Evolutionary conservation across 2,888 invertebrate genomes (phyloP), one percentile per base, ranked within the genome.

Genomic region (Dryobotodes eremita): DNA sequence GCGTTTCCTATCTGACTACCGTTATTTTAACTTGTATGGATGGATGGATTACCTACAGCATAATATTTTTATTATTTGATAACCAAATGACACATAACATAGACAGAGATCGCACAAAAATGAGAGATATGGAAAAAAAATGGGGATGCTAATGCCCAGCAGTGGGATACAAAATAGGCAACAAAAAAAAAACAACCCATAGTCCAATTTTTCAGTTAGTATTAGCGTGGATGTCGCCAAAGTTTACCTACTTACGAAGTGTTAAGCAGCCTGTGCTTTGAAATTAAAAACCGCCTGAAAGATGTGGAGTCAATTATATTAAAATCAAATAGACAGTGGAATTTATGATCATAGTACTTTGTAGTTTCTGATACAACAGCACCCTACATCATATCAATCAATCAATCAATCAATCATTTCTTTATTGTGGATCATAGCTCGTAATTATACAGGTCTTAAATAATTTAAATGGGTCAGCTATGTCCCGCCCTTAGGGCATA

Each of bases 351-450:
- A n/a, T 15, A n/a, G n/a, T 5, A 26, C 8, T 74, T 74, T 74
- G 42, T n/a, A 46, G 46, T 50, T 31, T 64, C 17, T 23, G 23
- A 26, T 48, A 36, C 15, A 64, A 26, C n/a, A 77, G 55, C 79
- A 69, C 46, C 31, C 80, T 79, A 79, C 11, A 64, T 69, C 84
- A n/a, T n/a, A n/a, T n/a, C n/a, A n/a, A n/a, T n/a, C n/a, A n/a
- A n/a, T n/a, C n/a, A n/a, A n/a, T n/a, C n/a, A n/a, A n/a, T n/a
- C n/a, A n/a, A n/a, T n/a, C n/a, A n/a, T n/a, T n/a, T n/a, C n/a
- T n/a, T n/a, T n/a, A n/a, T n/a, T n/a, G n/a, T n/a, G n/a, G n/a
- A n/a, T n/a, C n/a, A n/a, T n/a, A n/a, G n/a, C n/a, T n/a, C n/a
- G n/a, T n/a, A n/a, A n/a, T n/a, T n/a, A n/a, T n/a, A n/a, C n/a